Percentiles rank a stretch among this genome's conserved stretches.
Conservation (phyloP, 1,140 invertebrate species). For the Ips typographus region DNA sequence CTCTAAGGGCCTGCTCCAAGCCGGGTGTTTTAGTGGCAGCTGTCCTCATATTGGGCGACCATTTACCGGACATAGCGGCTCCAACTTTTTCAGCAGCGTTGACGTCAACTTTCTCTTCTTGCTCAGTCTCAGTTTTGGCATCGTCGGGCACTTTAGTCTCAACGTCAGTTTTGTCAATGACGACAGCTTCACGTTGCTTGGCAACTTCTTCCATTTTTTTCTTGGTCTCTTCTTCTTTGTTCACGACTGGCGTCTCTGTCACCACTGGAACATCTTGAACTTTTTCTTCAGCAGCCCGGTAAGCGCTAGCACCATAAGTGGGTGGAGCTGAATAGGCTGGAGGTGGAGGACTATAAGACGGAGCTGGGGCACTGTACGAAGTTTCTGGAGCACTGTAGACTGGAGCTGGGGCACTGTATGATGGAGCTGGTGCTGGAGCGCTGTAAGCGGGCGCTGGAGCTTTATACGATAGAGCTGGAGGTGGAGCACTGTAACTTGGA, state of each 20-base stretch:
- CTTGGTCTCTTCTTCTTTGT: slow-evolving; percentile 40
- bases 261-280: slow-evolving; percentile 9
- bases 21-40: slow-evolving; percentile 5
- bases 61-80: background rate
- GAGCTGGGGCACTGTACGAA: slow-evolving; percentile 25
- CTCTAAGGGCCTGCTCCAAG: slow-evolving; percentile 1
- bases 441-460: slow-evolving; percentile 19
- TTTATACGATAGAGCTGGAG: slow-evolving; percentile 27
- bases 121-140: background rate
- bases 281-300: slow-evolving; percentile 33
- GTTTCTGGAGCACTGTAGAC: slow-evolving; percentile 24
- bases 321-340: slow-evolving; percentile 24
- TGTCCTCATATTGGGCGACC: slow-evolving; percentile 18
- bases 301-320: slow-evolving; percentile 29
- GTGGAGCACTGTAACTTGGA: slow-evolving; percentile 23
- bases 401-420: slow-evolving; percentile 24
- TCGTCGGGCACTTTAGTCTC: background rate
- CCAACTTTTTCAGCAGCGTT: slow-evolving; percentile 16
- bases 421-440: slow-evolving; percentile 30
- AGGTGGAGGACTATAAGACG: slow-evolving; percentile 9
- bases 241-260: slow-evolving; percentile 19
- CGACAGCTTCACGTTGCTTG: slow-evolving; percentile 25
- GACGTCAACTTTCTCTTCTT: slow-evolving; percentile 8
- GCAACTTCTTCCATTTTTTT: slow-evolving; percentile 40
- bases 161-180: background rate